A percentile compares a stretch with the other conserved stretches of the same genome.
These are phyloP conservation scores for Spea multiplicata DNA, from an alignment of 2,113 vertebrate species.

Conservation along the genomic window DNA sequence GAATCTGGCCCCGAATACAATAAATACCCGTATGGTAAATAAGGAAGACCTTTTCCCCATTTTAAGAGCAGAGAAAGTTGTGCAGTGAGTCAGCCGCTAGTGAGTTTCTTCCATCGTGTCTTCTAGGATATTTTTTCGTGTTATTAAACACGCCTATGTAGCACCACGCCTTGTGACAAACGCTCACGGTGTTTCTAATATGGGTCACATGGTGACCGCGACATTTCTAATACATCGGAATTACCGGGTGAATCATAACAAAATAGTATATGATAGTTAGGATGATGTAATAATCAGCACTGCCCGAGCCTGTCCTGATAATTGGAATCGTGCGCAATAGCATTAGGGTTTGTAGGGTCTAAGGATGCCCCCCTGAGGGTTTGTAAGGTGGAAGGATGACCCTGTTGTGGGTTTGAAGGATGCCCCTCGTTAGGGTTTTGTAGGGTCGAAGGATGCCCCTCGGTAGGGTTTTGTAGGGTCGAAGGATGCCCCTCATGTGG, in stretches of 20 bases:
- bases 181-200: not conserved
- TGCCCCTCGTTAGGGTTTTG: no score
- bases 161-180: constrained; percentile 11
- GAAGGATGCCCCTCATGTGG: no score
- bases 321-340: not conserved
- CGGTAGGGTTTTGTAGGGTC: no score
- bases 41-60: no score
- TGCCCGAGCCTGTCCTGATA: not conserved
- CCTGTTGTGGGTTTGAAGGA: no score
- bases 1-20: no score
- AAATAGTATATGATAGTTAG: not conserved
- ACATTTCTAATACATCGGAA: not conserved
- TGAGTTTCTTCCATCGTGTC: not conserved
- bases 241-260: not conserved
- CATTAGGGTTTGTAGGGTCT: no score
- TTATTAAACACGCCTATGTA: not conserved
- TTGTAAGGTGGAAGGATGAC: no score
- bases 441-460: no score
- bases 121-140: not conserved
- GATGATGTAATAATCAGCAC: not conserved
- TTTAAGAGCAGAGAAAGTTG: not conserved
- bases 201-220: not conserved
- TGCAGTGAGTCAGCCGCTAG: not conserved
- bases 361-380: no score
- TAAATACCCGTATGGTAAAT: no score